A percentile compares a stretch with the other conserved stretches of the same genome.
Evolutionary conservation across 2,888 invertebrate species (phyloP).

Genomic region (Neelides folsomi): DNA sequence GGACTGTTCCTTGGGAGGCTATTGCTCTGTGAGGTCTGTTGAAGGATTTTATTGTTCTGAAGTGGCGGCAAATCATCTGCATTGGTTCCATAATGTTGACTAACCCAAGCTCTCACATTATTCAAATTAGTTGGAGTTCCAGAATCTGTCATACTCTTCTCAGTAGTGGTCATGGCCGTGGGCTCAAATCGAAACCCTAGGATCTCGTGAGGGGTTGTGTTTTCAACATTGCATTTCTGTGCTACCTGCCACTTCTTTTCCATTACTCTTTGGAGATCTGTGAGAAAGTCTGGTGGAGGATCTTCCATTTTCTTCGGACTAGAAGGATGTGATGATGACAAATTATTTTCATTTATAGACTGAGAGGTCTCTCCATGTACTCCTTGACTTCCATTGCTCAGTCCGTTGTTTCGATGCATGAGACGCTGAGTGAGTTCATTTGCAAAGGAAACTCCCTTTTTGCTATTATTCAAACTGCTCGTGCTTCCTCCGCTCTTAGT

Average conservation of each 20-base stretch:
- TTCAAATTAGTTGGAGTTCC: slow-evolving; percentile 11
- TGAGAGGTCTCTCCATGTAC: slow-evolving; percentile 52
- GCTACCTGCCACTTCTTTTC: slow-evolving; percentile 69
- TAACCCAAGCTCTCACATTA: slow-evolving; percentile 30
- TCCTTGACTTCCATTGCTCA: slow-evolving; percentile 51
- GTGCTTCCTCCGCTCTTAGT: too few species aligned
- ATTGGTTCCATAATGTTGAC: slow-evolving; percentile 27
- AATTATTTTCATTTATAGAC: slow-evolving; percentile 44
- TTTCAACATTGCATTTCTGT: slow-evolving; percentile 76
- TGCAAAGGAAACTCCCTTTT: slow-evolving; percentile 30
- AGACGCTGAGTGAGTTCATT: slow-evolving; percentile 31
- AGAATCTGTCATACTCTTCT: background rate
- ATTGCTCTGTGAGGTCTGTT: background rate
- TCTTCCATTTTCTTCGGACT: slow-evolving; percentile 34
- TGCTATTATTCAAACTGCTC: slow-evolving; percentile 6
- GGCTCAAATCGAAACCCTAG: slow-evolving; percentile 56
- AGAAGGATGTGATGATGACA: slow-evolving; percentile 52
- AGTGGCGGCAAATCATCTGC: slow-evolving; percentile 20
- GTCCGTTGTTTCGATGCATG: slow-evolving; percentile 16
- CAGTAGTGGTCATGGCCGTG: background rate
- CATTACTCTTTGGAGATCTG: slow-evolving; percentile 82
- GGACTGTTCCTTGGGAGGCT: background rate
- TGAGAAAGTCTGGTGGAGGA: slow-evolving; percentile 55
- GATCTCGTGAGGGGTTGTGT: slow-evolving; percentile 82
- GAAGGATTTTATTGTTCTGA: slow-evolving; percentile 3